phyloP scores from a whole-genome alignment of 1,140 invertebrate species.

The Drosophila ficusphila region DNA sequence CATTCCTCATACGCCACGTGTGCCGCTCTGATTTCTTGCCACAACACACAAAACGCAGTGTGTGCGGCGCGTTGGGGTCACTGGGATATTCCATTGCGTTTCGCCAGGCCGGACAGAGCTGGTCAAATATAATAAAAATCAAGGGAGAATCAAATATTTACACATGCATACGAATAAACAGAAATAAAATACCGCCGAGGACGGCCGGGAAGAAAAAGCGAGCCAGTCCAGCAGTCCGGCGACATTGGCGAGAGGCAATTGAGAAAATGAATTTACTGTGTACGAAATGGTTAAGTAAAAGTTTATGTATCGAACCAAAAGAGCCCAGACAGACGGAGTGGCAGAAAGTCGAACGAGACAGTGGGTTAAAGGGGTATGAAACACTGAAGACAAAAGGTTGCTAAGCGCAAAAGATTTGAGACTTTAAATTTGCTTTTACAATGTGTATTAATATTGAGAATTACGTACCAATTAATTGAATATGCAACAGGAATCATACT shows the following conservation, averaged over 20 bases:
- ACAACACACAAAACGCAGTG: slow-evolving; percentile 43
- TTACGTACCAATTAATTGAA: too few relatives aligned
- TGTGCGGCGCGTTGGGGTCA: slow-evolving; percentile 3
- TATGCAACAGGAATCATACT: too few relatives aligned
- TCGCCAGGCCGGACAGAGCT: slow-evolving; percentile 29
- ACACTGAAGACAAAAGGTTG: too few relatives aligned
- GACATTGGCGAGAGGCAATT: slow-evolving; percentile 69
- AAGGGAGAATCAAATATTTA: slow-evolving; percentile 81
- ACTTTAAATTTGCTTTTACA: too few relatives aligned
- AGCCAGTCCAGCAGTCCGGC: slow-evolving; percentile 20
- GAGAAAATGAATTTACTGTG: slow-evolving; percentile 81
- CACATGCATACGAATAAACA: slow-evolving; percentile 77
- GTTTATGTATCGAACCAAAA: slow-evolving; percentile 38
- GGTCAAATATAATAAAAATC: slow-evolving; percentile 79
- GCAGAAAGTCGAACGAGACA: not conserved
- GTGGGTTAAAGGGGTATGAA: not conserved
- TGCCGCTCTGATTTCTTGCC: slow-evolving; percentile 53
- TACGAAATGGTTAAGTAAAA: slow-evolving; percentile 77
- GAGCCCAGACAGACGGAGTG: not conserved
- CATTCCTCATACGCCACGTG: slow-evolving; percentile 68
- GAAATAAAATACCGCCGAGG: slow-evolving; percentile 72
- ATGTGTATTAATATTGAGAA: too few relatives aligned
- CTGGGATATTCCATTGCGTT: slow-evolving; percentile 54
- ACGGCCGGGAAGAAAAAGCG: slow-evolving; percentile 4
- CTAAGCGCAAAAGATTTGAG: too few relatives aligned